These are phyloP conservation scores for Ericerus pela DNA, from an alignment of 1,140 invertebrate genomes.

Conservation along the genomic window DNA sequence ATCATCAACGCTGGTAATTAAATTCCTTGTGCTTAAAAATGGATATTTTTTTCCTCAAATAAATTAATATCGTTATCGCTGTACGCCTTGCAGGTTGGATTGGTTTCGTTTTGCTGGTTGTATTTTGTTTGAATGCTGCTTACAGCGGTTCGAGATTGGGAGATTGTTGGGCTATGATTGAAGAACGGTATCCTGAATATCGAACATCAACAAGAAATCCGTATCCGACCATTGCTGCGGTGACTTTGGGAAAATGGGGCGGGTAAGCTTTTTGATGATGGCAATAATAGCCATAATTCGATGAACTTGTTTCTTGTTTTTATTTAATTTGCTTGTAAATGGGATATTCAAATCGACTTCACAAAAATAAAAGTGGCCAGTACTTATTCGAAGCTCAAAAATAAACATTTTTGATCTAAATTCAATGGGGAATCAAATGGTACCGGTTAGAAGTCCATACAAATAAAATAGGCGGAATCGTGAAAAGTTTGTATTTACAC, in stretches of 20 bases:
- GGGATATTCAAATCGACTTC: too few species aligned
- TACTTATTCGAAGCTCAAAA: too few species aligned
- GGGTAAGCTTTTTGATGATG: slow-evolving; percentile 36
- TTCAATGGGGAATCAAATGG: too few species aligned
- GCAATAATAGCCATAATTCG: background rate
- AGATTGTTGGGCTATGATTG: slow-evolving; percentile 53
- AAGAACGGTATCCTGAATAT: slow-evolving; percentile 45
- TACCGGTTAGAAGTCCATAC: too few species aligned
- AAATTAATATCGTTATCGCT: background rate
- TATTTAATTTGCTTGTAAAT: too few species aligned
- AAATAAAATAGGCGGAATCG: too few species aligned
- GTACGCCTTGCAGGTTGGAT: slow-evolving; percentile 41
- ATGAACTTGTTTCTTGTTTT: background rate
- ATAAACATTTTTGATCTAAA: too few species aligned
- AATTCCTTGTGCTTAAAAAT: background rate
- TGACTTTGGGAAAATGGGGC: slow-evolving; percentile 41
- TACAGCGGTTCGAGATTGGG: slow-evolving; percentile 47
- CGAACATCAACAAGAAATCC: slow-evolving; percentile 42
- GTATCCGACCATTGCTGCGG: slow-evolving; percentile 48
- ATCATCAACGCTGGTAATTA: slow-evolving; percentile 44
- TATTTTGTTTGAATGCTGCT: slow-evolving; percentile 41
- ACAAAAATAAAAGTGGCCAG: background rate
- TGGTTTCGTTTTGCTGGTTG: slow-evolving; percentile 40
- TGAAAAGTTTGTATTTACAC: too few species aligned
- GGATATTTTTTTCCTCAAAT: background rate